A percentile compares a stretch with the other conserved stretches of the same genome.
These are phyloP conservation scores for Ormyrus labotus DNA, from an alignment of 2,888 invertebrate species.

Conservation along the genomic window DNA sequence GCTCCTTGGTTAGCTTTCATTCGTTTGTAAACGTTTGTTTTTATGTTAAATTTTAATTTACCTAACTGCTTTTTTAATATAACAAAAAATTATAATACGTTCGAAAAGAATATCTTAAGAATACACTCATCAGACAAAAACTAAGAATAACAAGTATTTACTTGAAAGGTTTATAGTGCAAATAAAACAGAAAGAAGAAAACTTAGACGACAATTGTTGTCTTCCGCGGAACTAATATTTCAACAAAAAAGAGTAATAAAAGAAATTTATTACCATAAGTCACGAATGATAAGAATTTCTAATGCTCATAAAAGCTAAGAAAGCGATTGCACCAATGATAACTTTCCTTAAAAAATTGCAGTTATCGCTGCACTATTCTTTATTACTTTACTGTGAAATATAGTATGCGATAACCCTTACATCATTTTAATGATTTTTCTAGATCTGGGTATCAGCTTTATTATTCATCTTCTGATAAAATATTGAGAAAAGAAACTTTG, in stretches of 20 bases:
- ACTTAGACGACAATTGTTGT: too few relatives aligned
- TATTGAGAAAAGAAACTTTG: background rate
- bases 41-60: too few relatives aligned
- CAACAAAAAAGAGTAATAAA: background rate
- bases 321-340: background rate
- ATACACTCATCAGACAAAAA: too few relatives aligned
- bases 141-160: too few relatives aligned
- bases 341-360: slow-evolving; percentile 4
- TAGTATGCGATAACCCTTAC: slow-evolving; percentile 16
- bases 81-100: too few relatives aligned
- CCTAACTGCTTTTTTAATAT: too few relatives aligned
- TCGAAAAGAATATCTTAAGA: too few relatives aligned
- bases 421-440: background rate
- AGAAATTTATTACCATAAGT: slow-evolving; percentile 8
- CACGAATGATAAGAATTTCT: background rate
- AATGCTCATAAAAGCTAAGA: slow-evolving; percentile 18
- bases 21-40: too few relatives aligned
- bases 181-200: too few relatives aligned
- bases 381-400: slow-evolving; percentile 7
- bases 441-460: background rate
- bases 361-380: background rate
- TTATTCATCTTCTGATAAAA: background rate
- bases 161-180: too few relatives aligned
- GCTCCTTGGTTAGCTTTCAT: too few relatives aligned
- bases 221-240: too few relatives aligned